These are phyloP conservation scores for Chrysodeixis includens DNA, from an alignment of 2,888 invertebrate genomes.

Conservation along the genomic window DNA sequence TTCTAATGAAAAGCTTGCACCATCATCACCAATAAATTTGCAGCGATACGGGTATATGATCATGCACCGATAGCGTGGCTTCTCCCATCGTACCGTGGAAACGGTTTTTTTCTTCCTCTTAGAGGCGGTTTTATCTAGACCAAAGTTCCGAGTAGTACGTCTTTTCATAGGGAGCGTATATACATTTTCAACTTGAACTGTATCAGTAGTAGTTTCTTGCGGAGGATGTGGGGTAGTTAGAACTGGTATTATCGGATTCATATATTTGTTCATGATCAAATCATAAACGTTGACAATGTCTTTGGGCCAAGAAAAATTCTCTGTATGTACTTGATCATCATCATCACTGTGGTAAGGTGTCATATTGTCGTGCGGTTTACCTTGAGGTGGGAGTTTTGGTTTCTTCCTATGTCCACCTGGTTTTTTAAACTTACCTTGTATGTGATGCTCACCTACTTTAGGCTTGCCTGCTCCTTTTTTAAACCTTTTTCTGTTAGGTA, in stretches of 20 bases:
- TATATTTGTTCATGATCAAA: background rate
- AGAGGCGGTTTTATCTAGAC: background rate
- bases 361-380: no score
- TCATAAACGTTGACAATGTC: background rate
- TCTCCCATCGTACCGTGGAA: background rate
- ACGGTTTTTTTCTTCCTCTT: background rate
- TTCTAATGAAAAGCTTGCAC: no score
- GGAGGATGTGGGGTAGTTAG: no score
- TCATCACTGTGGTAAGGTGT: no score
- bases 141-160: no score
- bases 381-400: no score
- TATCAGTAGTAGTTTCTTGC: background rate
- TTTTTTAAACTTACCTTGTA: no score
- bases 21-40: background rate
- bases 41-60: background rate
- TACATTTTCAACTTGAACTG: background rate
- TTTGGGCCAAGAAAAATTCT: background rate
- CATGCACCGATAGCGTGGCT: background rate
- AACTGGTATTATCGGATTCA: background rate
- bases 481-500: background rate
- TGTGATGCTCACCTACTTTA: no score
- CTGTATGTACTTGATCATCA: background rate
- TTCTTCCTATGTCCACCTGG: no score
- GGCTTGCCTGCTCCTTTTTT: no score
- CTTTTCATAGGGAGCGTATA: no score